Base-by-base conservation (phyloP, 2,888 invertebrate genomes). In the Notocelia uddmanniana region DNA sequence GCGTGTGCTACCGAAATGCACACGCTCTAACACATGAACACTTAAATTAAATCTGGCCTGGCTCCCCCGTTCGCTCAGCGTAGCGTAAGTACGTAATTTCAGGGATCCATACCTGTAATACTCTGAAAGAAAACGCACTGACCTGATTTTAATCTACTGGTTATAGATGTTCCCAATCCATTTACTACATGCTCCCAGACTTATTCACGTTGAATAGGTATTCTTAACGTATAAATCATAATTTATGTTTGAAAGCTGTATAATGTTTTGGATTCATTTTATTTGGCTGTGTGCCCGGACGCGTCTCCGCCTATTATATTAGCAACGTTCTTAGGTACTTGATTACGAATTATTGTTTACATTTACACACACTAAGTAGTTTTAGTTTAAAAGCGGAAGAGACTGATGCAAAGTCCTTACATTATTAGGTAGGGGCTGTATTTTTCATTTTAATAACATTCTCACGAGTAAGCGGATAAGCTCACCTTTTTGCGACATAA, bases 21-120 rank as follows among this genome's bases (percentile, higher is more conserved):
- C 85, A 82, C 84, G 74, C 78, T 76, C 75, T 34, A 26, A 77
- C 81, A 80, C 80, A 78, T 81, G 80, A 83, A 83, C 83, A 87
- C 85, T 87, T 83, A 84, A 88, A 87, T 88, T 89, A 89, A 89
- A 88, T 83, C 85, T 82, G 83, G 81, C 74, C 81, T 78, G 77
- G 75, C 81, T 81, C 80, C 83, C 80, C 80, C 76, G 75, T 72
- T 74, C 76, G 76, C 79, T 23, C 26, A 23, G n/a, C 18, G 41
- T 23, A 78, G 77, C 19, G 73, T 73, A 74, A 71, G 67, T 73
- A 78, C 37, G 52, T 52, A 76, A 76, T 77, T 75, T 75, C 60
- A 60, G 71, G 57, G 72, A 68, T 72, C 71, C 60, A 60, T 62
- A 34, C 13, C 66, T 60, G 37, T 23, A 45, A 21, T 21, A 45